These are phyloP conservation scores for Podarcis lilfordi DNA, from an alignment of 2,797 vertebrate genomes.

Conservation along the genomic window DNA sequence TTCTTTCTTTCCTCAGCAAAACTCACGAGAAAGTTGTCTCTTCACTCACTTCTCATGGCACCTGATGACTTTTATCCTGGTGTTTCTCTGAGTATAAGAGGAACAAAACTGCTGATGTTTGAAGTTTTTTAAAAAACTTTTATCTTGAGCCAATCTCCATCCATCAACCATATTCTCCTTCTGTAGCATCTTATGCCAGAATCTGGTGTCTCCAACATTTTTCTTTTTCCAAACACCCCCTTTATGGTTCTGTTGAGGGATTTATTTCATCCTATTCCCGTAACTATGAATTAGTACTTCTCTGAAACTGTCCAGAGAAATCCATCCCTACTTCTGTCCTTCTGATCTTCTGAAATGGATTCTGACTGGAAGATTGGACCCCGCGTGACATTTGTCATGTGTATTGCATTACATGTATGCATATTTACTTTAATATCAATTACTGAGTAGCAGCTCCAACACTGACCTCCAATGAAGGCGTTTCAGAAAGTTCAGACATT, in stretches of 20 bases:
- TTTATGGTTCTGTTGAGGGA: constrained; percentile 25
- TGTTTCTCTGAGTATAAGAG: constrained; percentile 47
- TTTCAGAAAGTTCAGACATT: background rate
- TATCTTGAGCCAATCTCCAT: constrained; percentile 35
- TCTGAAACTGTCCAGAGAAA: background rate
- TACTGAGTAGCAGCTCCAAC: background rate
- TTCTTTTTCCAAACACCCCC: constrained; percentile 30
- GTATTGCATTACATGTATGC: background rate
- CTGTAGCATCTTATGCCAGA: constrained; percentile 28
- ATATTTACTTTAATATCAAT: constrained; percentile 2
- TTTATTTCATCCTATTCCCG: constrained; percentile 12
- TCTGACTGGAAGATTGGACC: background rate
- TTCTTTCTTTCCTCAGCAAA: constrained; percentile 31
- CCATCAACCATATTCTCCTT: constrained; percentile 18
- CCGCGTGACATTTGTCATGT: background rate
- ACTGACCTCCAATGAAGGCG: background rate
- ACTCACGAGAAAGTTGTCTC: constrained; percentile 37
- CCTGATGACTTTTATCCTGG: constrained; percentile 19
- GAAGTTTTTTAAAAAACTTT: constrained; percentile 18
- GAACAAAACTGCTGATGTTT: constrained; percentile 36
- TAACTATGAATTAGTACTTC: constrained; percentile 26
- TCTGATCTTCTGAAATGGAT: background rate
- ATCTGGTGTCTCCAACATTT: constrained; percentile 29
- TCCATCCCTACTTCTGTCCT: constrained; percentile 9
- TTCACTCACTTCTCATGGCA: constrained; percentile 40